Conservation (phyloP, 2,797 vertebrate genomes). For the Varecia variegata region DNA sequence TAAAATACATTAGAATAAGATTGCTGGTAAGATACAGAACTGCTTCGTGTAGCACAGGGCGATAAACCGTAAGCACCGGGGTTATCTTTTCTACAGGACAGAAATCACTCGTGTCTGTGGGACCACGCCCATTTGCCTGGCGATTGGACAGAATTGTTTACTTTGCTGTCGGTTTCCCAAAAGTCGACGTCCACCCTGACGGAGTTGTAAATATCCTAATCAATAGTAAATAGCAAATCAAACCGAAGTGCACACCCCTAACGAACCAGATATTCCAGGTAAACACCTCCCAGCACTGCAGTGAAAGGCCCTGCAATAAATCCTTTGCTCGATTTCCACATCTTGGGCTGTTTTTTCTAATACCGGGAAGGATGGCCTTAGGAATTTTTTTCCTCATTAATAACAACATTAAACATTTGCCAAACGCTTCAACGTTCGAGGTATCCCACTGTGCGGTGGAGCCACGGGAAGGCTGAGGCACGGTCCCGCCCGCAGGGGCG, state of each 20-base stretch:
- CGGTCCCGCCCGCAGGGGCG: not conserved
- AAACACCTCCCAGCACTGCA: not conserved
- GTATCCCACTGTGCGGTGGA: not conserved
- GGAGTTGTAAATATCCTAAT: not conserved
- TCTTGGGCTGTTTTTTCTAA: not conserved
- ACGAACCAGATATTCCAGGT: not conserved
- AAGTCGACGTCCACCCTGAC: not conserved
- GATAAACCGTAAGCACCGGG: not conserved
- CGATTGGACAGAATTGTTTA: not conserved
- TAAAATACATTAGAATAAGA: not conserved
- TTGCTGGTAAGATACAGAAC: not conserved
- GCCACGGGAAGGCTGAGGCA: not conserved
- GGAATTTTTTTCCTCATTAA: not conserved
- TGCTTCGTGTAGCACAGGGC: not conserved
- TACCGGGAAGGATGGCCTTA: not conserved
- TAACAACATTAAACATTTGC: not conserved
- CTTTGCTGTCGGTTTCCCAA: not conserved
- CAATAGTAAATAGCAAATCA: not conserved
- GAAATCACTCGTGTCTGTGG: not conserved
- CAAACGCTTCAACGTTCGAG: accelerated
- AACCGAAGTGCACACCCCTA: not conserved
- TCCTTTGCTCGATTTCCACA: not conserved
- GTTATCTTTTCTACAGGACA: not conserved
- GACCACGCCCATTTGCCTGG: not conserved
- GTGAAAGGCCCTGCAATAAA: not conserved